Base-by-base conservation (phyloP, 2,888 invertebrate genomes). In the Anoncus sp. region DNA sequence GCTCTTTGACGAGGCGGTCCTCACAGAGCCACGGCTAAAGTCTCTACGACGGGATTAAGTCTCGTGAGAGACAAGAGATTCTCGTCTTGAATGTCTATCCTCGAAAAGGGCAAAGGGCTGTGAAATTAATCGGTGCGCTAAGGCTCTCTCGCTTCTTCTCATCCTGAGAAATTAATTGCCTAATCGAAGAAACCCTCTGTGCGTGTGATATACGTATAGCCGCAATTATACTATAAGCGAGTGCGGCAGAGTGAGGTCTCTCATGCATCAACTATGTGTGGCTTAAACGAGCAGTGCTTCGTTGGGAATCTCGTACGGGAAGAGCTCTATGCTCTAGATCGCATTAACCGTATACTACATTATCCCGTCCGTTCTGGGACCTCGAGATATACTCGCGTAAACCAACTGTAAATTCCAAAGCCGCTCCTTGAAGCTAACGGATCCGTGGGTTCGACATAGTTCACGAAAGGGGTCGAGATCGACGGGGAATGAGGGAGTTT, bases 401-500 rank as follows among this genome's bases (percentile, higher is more conserved):
- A 73, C 59, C 69, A 70, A 63, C 65, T 74, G 73, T 74, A 74
- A 74, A 70, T 74, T 65, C 65, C 59, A 47, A 65, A 70, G 40
- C 73, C 67, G 18, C 5, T 63, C 63, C 67, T 70, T 38, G 49
- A 24, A 18, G 49, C 47, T 51, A 40, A 49, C 57, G 22, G 20
- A 43, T 70, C 43, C 31, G 40, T 70, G 24, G 49, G 62, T 55
- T 47, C 57, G 47, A 40, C 38, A 63, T 63, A 57, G 55, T 63
- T 77, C 47, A 40, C n/a, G 47, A 60, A 60, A 51, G 53, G 38
- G 40, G 18, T 20, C 10, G 40, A 51, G 40, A 31, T 18, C 51
- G 18, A 38, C 38, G 27, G 31, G 35, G 49, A 27, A 31, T n/a
- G 22, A n/a, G n/a, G n/a, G 18, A 10, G 59, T 22, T 45, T 71